Conservation (phyloP, 2,113 vertebrate genomes). For the Petroica traversi region DNA sequence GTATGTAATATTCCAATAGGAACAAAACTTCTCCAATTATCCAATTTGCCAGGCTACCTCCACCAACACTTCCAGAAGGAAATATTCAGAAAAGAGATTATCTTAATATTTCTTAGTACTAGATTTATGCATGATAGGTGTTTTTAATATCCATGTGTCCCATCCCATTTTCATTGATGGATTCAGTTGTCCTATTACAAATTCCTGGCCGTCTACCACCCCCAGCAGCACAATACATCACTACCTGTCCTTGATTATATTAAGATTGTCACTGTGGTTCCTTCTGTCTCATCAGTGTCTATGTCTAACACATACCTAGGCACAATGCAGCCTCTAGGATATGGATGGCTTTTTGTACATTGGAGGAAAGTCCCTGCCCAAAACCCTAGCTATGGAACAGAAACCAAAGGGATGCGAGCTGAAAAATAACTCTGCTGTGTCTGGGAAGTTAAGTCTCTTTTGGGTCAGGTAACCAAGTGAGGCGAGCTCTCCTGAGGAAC, state of each 20-base stretch:
- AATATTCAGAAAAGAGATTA: background rate
- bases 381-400: background rate
- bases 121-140: background rate
- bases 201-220: background rate
- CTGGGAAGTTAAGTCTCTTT: background rate
- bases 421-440: background rate
- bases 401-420: background rate
- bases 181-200: background rate
- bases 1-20: background rate
- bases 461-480: background rate
- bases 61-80: background rate
- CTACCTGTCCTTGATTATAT: background rate
- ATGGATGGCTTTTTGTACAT: rapidly evolving
- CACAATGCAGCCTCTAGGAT: background rate
- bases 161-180: background rate
- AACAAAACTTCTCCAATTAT: background rate
- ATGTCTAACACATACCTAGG: background rate
- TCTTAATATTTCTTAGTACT: background rate
- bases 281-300: background rate
- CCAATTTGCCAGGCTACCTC: background rate
- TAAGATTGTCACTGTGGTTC: background rate
- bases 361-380: background rate
- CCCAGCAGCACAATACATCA: background rate
- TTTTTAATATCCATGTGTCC: background rate
- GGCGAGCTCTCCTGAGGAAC: background rate